Evolutionary conservation across 2,113 vertebrate genomes (phyloP).

Genomic region (Hassar affinis): DNA sequence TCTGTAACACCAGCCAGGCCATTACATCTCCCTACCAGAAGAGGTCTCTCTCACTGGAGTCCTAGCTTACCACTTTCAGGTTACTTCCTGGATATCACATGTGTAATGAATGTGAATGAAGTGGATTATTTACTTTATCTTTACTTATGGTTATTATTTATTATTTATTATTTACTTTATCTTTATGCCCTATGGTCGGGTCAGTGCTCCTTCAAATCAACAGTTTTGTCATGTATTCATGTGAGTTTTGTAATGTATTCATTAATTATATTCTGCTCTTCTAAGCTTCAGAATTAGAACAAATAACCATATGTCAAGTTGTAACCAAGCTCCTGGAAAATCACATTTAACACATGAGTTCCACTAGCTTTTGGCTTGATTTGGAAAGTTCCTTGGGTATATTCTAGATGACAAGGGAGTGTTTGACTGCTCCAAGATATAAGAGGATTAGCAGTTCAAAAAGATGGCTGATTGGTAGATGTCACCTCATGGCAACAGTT

Average conservation of each 20-base stretch:
- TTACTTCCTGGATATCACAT: neutral
- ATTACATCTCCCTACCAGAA: neutral
- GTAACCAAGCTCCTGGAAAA: neutral
- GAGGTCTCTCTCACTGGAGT: neutral
- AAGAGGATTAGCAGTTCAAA: neutral
- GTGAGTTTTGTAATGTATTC: no score
- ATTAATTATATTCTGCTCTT: neutral
- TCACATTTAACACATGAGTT: neutral
- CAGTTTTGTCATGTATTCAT: neutral
- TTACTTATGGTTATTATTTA: no score
- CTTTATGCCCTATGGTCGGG: neutral
- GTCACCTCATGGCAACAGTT: neutral
- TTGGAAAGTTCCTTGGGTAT: neutral
- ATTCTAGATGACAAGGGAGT: neutral
- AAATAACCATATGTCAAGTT: neutral
- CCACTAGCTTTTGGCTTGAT: neutral
- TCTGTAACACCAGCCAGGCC: neutral
- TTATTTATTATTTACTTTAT: neutral
- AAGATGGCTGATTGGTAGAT: neutral
- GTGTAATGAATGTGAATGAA: neutral
- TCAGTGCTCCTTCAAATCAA: neutral
- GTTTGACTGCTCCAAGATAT: neutral
- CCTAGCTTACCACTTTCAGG: neutral
- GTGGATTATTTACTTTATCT: neutral
- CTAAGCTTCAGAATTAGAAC: neutral